Base-by-base conservation (phyloP, 2,888 invertebrate species). In the Coenonympha arcania region DNA sequence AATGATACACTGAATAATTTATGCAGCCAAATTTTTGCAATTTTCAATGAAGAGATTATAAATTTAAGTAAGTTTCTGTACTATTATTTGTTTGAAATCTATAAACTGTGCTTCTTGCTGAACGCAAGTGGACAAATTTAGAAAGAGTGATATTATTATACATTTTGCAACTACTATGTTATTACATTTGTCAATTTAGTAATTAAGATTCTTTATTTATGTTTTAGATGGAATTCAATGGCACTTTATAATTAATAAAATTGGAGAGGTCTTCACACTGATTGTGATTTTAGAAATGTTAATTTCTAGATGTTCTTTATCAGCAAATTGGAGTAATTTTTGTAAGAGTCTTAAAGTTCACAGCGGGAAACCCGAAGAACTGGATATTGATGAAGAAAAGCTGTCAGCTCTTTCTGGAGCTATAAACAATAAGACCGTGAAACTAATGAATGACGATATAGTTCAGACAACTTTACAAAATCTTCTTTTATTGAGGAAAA, bases 311-410 rank as follows among this genome's bases (percentile, higher is more conserved):
- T 77, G 78, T 52, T 68, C 76, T 20, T 54, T 85, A 33, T 52
- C 71, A 39, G 65, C 70, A 19, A 93, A 93, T 69, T 96, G 95
- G 95, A 88, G 88, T 45, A 86, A 90, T 20, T 96, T 95, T 67
- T 90, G 91, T 66, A 90, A 93, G 74, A 90, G 90, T 67, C 81
- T 96, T 0, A 90, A 91, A 59, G 89, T 91, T 22, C 88, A 92
- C 22, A 84, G 89, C 48, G 90, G 91, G 57, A 90, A 90, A 68
- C 88, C 90, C 22, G 73, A 88, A 24, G 87, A 89, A 68, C 88
- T 91, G 65, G 84, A 89, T 52, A 73, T 92, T 41, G 74, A 88
- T 40, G 79, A 89, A 60, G 88, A 90, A 6, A 90, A 90, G 65
- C 77, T 94, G 4, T 84, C 88, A 55, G 90, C 90, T 3, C 88